Evolutionary conservation across 2,113 vertebrate genomes (phyloP), one percentile per base, ranked within the genome.

Genomic region (Rhodinocichla rosea): DNA sequence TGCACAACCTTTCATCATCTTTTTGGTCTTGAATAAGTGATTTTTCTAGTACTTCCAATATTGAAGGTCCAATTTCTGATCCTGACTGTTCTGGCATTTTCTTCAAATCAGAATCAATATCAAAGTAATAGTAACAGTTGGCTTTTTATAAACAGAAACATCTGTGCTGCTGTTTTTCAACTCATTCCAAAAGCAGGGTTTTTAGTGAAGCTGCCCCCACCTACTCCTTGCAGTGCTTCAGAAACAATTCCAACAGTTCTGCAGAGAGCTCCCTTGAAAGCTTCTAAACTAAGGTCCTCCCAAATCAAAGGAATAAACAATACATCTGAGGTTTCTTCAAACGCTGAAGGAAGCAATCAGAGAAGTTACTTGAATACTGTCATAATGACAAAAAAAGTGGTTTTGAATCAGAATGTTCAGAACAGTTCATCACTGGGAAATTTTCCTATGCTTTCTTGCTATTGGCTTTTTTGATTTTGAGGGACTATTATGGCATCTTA

Each of bases 271-370:
- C 52, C 23, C 75, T 60, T 83, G 71, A 83, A 77, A 85, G 53
- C 42, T 28, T 69, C 79, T 44, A 67, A 35, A 67, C 59, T 28
- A 65, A 80, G 55, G 57, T 82, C 65, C 45, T 59, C 87, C 28
- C 19, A 59, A 90, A 91, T 95, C 75, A 85, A 87, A 88, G 89
- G 33, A 50, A 44, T 73, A 82, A 95, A 83, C 81, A 68, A 50
- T 87, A n/a, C 50, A 80, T 52, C 62, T 47, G 67, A 94, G 63
- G 11, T 64, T 89, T 67, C 60, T 94, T 90, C 82, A 57, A 10
- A 74, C 0, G 1, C 70, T 94, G 81, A 86, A 95, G 55, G 37
- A 64, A 69, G 45, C 56, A 79, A 73, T 82, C 77, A 83, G 59
- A 35, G 70, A 80, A 91, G 47, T 94, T 22, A 28, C 89, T 77